A percentile compares a stretch with the other conserved stretches of the same genome.
Conservation (phyloP, 2,113 vertebrate species). For the Mormoops blainvillei region DNA sequence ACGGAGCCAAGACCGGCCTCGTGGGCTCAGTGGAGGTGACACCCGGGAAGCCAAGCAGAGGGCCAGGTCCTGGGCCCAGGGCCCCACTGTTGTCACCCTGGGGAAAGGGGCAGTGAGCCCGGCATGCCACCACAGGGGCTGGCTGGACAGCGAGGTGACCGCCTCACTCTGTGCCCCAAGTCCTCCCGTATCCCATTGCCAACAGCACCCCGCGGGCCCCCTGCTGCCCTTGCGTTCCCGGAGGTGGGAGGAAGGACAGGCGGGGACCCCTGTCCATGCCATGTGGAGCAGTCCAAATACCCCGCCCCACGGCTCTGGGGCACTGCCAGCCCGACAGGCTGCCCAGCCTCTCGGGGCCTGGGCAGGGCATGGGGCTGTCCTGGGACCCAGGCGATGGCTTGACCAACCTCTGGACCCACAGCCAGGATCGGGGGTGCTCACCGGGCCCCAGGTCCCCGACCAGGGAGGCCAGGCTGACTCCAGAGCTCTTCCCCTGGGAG, state of each 20-base stretch:
- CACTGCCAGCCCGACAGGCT: background rate
- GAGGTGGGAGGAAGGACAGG: background rate
- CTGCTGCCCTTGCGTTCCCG: background rate
- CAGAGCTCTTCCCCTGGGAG: background rate
- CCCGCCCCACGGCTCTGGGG: background rate
- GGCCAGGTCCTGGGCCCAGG: fast-evolving
- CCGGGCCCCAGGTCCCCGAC: background rate
- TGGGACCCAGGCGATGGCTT: fast-evolving
- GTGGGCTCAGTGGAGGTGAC: background rate
- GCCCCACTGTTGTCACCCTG: fast-evolving
- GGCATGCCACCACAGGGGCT: fast-evolving
- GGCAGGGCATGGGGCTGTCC: background rate
- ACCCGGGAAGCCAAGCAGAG: background rate
- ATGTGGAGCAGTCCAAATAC: background rate
- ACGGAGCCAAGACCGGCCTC: background rate
- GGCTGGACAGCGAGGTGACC: fast-evolving
- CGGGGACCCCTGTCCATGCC: too few species aligned
- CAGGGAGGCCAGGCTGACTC: background rate
- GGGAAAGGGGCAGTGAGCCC: background rate
- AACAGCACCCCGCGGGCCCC: background rate
- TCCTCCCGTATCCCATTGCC: fast-evolving
- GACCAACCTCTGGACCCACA: background rate
- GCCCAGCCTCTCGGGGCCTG: background rate
- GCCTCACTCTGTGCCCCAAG: too few species aligned
- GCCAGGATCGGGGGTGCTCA: background rate